Conservation (phyloP, 1,140 invertebrate species). For the Anastrepha ludens region DNA sequence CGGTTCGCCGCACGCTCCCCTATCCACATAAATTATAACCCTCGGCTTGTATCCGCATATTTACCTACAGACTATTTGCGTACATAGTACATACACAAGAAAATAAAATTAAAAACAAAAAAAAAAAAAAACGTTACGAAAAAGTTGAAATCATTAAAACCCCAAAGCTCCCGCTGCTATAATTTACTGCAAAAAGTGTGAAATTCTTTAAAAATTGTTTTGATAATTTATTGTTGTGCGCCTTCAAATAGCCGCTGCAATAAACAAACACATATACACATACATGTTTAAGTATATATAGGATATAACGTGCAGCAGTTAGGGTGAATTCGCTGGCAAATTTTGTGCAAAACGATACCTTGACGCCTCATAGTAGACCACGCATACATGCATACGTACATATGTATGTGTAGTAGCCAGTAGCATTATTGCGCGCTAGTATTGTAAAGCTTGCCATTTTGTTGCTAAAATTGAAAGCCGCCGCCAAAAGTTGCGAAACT, state of each 20-base stretch:
- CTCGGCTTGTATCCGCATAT: neutral
- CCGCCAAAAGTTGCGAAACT: neutral
- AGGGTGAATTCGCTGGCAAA: too few relatives aligned
- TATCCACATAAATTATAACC: neutral
- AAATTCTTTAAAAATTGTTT: neutral
- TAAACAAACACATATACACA: neutral
- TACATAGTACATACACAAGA: neutral
- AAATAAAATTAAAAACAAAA: too few relatives aligned
- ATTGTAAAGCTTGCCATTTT: neutral
- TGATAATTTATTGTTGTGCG: slow-evolving; percentile 13
- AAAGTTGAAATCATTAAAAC: neutral
- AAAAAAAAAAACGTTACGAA: neutral
- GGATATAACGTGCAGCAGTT: too few relatives aligned
- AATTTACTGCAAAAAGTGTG: neutral
- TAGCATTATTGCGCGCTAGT: neutral
- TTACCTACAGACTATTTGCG: neutral
- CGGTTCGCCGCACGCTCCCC: neutral
- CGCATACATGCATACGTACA: neutral
- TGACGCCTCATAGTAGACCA: neutral
- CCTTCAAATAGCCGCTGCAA: neutral
- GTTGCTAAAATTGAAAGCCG: neutral
- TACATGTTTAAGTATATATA: too few relatives aligned
- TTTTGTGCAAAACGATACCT: neutral
- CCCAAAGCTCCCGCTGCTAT: neutral
- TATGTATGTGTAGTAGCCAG: neutral